Conservation (phyloP, 2,113 vertebrate species). For the Penelope pileata region DNA sequence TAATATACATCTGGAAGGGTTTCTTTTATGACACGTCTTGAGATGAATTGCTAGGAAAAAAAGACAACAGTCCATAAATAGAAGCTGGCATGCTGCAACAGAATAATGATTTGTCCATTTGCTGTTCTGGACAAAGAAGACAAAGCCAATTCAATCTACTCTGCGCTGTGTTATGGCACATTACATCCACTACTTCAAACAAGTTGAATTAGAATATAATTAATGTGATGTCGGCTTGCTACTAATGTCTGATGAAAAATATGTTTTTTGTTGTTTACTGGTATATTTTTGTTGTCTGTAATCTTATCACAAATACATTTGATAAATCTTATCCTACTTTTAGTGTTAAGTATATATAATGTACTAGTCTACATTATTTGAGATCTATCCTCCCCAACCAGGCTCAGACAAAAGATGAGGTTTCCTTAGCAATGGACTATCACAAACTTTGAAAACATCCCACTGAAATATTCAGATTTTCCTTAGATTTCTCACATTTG, state of each 20-base stretch:
- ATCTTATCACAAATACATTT: background rate
- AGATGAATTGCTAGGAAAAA: background rate
- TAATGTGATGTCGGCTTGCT: background rate
- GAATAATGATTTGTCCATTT: conserved; percentile 14
- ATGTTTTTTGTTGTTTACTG: conserved; percentile 8
- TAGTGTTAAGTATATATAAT: background rate
- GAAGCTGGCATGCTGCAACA: background rate
- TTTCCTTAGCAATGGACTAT: background rate
- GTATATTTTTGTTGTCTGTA: background rate
- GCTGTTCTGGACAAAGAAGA: conserved; percentile 24
- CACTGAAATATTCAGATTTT: background rate
- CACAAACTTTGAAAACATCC: background rate
- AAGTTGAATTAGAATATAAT: conserved; percentile 1
- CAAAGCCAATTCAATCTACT: background rate
- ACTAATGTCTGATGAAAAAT: background rate
- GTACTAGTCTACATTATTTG: background rate
- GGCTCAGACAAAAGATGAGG: background rate
- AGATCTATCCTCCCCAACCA: background rate
- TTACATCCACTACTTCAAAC: conserved; percentile 3
- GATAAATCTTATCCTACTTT: background rate
- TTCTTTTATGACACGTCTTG: background rate
- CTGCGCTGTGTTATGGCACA: background rate
- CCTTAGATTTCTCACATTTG: background rate
- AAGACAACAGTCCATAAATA: conserved; percentile 12
- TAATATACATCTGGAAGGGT: background rate